Conservation (phyloP, 92 coral and sea anemone genomes). For the Pocillopora meandrina region DNA sequence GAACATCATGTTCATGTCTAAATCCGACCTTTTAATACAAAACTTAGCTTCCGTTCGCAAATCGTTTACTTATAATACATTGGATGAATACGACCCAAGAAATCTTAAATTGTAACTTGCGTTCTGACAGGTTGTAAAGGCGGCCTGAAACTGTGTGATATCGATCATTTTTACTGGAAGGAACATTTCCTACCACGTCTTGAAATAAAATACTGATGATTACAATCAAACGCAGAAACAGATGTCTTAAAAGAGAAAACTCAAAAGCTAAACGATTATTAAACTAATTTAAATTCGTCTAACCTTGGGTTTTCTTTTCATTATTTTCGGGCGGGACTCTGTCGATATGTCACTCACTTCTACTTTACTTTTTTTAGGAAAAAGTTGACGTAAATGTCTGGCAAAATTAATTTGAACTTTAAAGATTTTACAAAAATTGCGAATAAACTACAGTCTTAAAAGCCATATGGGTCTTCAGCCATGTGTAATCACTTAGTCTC, state of each 20-base stretch:
- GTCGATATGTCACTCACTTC: not conserved
- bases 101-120: not conserved
- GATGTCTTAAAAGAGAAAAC: slow-evolving; percentile 18
- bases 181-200: not conserved
- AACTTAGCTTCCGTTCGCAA: slow-evolving; percentile 16
- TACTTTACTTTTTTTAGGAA: not conserved
- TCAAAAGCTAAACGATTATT: not conserved
- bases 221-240: not conserved
- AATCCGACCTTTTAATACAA: not conserved
- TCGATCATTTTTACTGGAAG: not conserved
- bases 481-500: no score
- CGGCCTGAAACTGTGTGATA: not conserved
- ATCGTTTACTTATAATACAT: not conserved
- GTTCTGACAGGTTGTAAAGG: not conserved
- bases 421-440: no score
- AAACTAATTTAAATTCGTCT: slow-evolving; percentile 20
- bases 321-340: not conserved
- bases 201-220: slow-evolving; percentile 1
- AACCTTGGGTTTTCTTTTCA: slow-evolving; percentile 12
- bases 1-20: not conserved
- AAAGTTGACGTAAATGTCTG: not conserved
- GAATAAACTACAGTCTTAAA: no score
- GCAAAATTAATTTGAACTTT: no score
- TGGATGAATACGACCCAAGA: not conserved
- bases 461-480: no score